phyloP scores from a whole-genome alignment of 2,797 vertebrate genomes.

The Pelochelys cantorii region DNA sequence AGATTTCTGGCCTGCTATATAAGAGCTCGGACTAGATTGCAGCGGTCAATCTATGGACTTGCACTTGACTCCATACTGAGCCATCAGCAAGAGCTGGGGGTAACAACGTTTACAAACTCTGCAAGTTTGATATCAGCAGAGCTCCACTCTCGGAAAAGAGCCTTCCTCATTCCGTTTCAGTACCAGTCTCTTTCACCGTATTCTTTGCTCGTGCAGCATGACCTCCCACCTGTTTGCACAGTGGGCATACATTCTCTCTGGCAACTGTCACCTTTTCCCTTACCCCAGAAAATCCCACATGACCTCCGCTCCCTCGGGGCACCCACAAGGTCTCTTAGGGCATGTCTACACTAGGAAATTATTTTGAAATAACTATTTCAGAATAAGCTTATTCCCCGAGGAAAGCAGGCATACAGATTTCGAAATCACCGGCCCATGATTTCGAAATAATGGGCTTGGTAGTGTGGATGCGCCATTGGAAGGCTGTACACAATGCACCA shows the following conservation, averaged over 20 bases:
- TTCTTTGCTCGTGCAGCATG: not conserved
- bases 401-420: too few relatives aligned
- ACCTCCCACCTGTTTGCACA: not conserved
- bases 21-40: not conserved
- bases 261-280: too few relatives aligned
- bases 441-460: too few relatives aligned
- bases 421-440: too few relatives aligned
- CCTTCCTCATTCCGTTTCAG: not conserved
- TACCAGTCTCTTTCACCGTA: not conserved
- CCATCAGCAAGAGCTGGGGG: not conserved
- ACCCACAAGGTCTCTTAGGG: not conserved
- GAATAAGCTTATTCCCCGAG: too few relatives aligned
- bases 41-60: not conserved
- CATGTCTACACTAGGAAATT: too few relatives aligned
- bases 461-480: not conserved
- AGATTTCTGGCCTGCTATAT: not conserved
- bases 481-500: not conserved
- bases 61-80: not conserved
- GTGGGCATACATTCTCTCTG: not conserved
- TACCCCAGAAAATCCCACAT: too few relatives aligned
- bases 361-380: too few relatives aligned
- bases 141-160: not conserved
- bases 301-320: not conserved
- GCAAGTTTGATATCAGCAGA: not conserved
- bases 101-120: not conserved